Conservation (phyloP, 1,140 invertebrate genomes). For the Zaprionus nigranus region DNA sequence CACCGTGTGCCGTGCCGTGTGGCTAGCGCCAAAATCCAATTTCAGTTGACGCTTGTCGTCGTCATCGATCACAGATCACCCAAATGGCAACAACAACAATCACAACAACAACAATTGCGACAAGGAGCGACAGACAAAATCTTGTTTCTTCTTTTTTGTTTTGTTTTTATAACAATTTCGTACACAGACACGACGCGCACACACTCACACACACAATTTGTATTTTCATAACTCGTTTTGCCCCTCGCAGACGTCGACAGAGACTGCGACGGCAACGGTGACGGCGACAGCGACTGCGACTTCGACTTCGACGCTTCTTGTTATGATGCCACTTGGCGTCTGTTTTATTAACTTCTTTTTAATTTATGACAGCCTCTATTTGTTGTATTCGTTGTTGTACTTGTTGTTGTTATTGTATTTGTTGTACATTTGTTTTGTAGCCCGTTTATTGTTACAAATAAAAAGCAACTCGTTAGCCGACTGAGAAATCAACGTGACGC, state of each 20-base stretch:
- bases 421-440: slow-evolving; percentile 21
- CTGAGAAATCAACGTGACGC: slow-evolving; percentile 9
- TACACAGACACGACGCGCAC: slow-evolving; percentile 74
- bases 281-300: slow-evolving; percentile 15
- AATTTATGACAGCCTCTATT: slow-evolving; percentile 57
- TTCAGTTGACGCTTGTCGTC: slow-evolving; percentile 70
- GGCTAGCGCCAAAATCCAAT: slow-evolving; percentile 61
- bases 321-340: slow-evolving; percentile 66
- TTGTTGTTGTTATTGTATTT: slow-evolving; percentile 24
- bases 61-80: slow-evolving; percentile 71
- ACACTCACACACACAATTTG: slow-evolving; percentile 62
- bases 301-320: slow-evolving; percentile 43
- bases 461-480: slow-evolving; percentile 23
- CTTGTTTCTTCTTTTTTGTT: slow-evolving; percentile 53
- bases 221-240: slow-evolving; percentile 81
- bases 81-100: slow-evolving; percentile 34
- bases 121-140: slow-evolving; percentile 43
- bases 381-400: slow-evolving; percentile 41
- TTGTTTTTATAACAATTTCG: slow-evolving; percentile 61
- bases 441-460: slow-evolving; percentile 32
- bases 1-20: background rate
- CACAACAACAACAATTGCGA: background rate
- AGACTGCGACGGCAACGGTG: slow-evolving; percentile 8
- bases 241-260: slow-evolving; percentile 16
- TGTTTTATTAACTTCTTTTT: slow-evolving; percentile 65